Percentiles rank a stretch among this genome's conserved stretches.
phyloP scores from a whole-genome alignment of 1,140 invertebrate genomes.

The Drosophila sulfurigaster region DNA sequence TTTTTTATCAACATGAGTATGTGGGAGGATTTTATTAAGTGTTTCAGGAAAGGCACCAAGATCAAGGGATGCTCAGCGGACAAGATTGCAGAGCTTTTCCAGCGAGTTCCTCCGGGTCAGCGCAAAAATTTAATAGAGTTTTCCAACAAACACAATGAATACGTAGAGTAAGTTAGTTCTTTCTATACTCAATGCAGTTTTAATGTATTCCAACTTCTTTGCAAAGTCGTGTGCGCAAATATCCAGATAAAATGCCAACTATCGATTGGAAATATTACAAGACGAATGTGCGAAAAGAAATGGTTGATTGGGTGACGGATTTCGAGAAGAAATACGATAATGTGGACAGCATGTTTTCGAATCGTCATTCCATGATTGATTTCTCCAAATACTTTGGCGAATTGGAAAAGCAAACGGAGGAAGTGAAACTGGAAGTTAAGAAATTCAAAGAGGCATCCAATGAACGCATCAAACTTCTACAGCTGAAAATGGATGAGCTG shows the following conservation, averaged over 20 bases:
- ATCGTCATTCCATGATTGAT: slow-evolving; percentile 60
- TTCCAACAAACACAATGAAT: slow-evolving; percentile 47
- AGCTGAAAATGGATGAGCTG: slow-evolving; percentile 21
- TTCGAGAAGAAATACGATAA: slow-evolving; percentile 67
- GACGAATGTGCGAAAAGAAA: slow-evolving; percentile 59
- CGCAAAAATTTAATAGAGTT: slow-evolving; percentile 50
- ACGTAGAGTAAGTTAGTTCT: slow-evolving; percentile 56
- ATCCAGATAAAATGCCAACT: slow-evolving; percentile 54
- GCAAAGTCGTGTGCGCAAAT: slow-evolving; percentile 57
- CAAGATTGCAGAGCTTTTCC: slow-evolving; percentile 46
- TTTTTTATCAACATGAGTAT: slow-evolving; percentile 34
- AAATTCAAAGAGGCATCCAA: slow-evolving; percentile 60
- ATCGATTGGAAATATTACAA: slow-evolving; percentile 74
- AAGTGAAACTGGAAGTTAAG: slow-evolving; percentile 25
- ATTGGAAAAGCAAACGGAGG: slow-evolving; percentile 30
- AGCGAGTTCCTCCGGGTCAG: slow-evolving; percentile 69
- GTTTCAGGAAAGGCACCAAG: slow-evolving; percentile 31
- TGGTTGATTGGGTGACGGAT: slow-evolving; percentile 52
- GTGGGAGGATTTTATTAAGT: slow-evolving; percentile 64
- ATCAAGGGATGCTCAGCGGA: slow-evolving; percentile 15
- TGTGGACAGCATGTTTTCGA: slow-evolving; percentile 57
- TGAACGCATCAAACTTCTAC: slow-evolving; percentile 44
- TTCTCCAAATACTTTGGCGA: slow-evolving; percentile 56
- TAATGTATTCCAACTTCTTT: not conserved
- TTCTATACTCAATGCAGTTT: not conserved